Evolutionary conservation across 2,888 invertebrate genomes (phyloP).

Genomic region (Pediacus dermestoides): DNA sequence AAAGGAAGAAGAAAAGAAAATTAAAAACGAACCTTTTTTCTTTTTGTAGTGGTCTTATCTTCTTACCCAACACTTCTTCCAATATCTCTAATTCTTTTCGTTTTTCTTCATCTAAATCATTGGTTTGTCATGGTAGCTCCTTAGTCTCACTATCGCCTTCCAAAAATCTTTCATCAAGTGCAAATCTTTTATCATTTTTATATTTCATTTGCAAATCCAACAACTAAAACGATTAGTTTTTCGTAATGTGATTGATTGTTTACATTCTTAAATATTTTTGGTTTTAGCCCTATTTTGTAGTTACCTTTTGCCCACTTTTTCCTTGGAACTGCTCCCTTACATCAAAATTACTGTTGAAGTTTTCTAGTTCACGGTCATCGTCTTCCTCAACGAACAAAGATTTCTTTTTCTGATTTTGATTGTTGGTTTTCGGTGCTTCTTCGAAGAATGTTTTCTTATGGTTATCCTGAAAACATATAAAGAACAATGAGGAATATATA

Average conservation of each 20-base stretch:
- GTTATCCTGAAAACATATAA: no score
- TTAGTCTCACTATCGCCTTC: constrained; percentile 60
- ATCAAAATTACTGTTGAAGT: constrained; percentile 57
- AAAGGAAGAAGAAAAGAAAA: no score
- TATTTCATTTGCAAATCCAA: constrained; percentile 68
- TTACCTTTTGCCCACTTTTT: constrained; percentile 60
- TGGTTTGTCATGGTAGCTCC: no score
- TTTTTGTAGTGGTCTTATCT: no score
- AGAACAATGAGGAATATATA: no score
- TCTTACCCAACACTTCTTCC: constrained; percentile 47
- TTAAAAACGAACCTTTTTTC: no score
- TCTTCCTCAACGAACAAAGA: constrained; percentile 30
- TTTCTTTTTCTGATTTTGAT: neutral
- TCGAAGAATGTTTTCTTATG: no score
- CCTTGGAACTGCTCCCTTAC: constrained; percentile 67
- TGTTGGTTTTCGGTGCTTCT: no score
- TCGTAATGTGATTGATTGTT: constrained; percentile 12
- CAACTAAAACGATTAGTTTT: constrained; percentile 53
- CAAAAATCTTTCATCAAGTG: constrained; percentile 69
- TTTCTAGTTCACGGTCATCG: constrained; percentile 51
- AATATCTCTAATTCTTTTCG: constrained; percentile 52
- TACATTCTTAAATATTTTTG: constrained; percentile 4
- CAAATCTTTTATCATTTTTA: constrained; percentile 75
- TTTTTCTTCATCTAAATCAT: constrained; percentile 39
- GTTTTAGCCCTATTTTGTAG: no score